phyloP scores from a whole-genome alignment of 2,888 invertebrate genomes.

The Drosophila antonietae region DNA sequence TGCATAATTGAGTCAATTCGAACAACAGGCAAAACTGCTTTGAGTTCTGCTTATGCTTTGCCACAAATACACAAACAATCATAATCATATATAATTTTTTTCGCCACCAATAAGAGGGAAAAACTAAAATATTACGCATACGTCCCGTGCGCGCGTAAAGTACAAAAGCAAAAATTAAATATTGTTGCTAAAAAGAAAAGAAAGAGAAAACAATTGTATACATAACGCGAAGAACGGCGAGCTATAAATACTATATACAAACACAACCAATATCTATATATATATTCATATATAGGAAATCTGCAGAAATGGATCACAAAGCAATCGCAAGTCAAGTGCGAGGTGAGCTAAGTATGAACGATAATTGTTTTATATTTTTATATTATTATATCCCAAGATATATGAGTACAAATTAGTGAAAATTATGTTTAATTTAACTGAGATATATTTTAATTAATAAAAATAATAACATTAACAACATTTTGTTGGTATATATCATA shows the following conservation, averaged over 20 bases:
- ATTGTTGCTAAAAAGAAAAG: conserved; percentile 25
- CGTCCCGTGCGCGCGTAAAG: conserved; percentile 43
- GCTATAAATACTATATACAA: conserved; percentile 57
- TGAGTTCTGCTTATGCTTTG: conserved; percentile 35
- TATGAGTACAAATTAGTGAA: not conserved
- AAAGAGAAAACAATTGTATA: conserved; percentile 21
- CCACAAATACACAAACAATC: conserved; percentile 44
- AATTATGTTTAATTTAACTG: not conserved
- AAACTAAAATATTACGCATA: conserved; percentile 63
- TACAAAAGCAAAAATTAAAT: conserved; percentile 32
- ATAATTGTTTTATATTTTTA: conserved; percentile 3
- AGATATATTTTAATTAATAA: not conserved
- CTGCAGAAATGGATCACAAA: conserved; percentile 79
- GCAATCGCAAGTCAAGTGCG: conserved; percentile 82
- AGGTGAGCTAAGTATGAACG: conserved; percentile 80
- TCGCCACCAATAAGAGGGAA: not conserved
- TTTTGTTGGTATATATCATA: not conserved
- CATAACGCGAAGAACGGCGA: conserved; percentile 30
- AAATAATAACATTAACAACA: not conserved
- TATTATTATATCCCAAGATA: not conserved
- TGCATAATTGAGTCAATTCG: conserved; percentile 33
- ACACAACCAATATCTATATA: conserved; percentile 9
- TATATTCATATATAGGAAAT: conserved; percentile 28
- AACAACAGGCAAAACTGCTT: conserved; percentile 5
- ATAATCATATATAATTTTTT: conserved; percentile 36